A percentile compares a stretch with the other conserved stretches of the same genome.
Conservation (phyloP, 2,113 vertebrate species). For the Ctenomys sociabilis region DNA sequence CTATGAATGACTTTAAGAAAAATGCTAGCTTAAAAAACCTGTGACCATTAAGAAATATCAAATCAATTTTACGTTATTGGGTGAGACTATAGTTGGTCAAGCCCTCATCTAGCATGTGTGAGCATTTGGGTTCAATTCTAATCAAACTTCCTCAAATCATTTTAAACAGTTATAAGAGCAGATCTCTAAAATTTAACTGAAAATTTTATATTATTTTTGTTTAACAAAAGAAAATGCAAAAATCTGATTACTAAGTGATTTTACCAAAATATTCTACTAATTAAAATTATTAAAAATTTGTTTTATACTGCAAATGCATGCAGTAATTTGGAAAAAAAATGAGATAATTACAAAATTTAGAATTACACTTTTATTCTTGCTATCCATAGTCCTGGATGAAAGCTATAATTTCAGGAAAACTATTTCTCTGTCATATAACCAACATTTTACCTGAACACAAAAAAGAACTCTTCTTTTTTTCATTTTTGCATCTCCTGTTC, state of each 20-base stretch:
- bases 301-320: background rate
- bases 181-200: background rate
- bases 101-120: background rate
- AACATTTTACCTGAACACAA: background rate
- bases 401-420: background rate
- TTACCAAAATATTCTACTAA: background rate
- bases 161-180: background rate
- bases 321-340: background rate
- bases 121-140: background rate
- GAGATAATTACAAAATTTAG: background rate
- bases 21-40: background rate
- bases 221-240: background rate
- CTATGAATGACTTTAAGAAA: slow-evolving; percentile 25
- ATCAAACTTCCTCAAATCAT: background rate
- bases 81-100: background rate
- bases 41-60: background rate
- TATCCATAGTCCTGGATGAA: background rate
- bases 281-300: slow-evolving; percentile 22
- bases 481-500: background rate
- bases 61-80: background rate
- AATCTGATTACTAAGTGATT: background rate
- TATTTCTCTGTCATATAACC: background rate
- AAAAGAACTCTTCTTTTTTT: background rate
- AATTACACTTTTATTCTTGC: slow-evolving; percentile 6
- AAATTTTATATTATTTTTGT: background rate